Base-by-base conservation (phyloP, 2,797 vertebrate species). In the Ctenochaetus hawaiiensis region DNA sequence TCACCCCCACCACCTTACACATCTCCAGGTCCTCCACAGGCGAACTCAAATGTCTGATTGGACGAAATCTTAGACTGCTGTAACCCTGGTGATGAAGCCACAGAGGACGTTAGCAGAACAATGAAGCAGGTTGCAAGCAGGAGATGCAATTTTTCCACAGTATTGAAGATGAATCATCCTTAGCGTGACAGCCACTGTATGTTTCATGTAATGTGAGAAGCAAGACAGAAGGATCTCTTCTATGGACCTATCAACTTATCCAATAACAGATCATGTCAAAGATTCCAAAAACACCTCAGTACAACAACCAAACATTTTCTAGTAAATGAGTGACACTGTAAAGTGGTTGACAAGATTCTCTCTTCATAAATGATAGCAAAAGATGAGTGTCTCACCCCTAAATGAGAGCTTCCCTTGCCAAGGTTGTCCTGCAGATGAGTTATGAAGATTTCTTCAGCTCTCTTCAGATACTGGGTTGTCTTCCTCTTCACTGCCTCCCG, bases 401-500 rank as follows among this genome's bases (percentile, higher is more conserved):
- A 93, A 0, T 94, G 85, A 84, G 94, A 80, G 87, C 74, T 92
- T 52, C 94, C 95, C 0, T 89, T 94, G 8, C 95, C 94, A 0
- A 96, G 89, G 13, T 95, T 96, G 89, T 96, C 94, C 90, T 99
- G 97, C 22, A 99, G 94, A 92, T 99, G 97, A 78, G 97, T 98
- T 56, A 95, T 99, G 89, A 99, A 99, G 92, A 99, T 99, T 79
- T 99, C 98, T 76, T 99, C 98, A 0, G 98, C 98, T 26, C 98
- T 95, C 87, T 96, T 96, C 78, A 99, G 93, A 89, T 99, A 99
- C 84, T 99, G 97, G 0, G 97, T 96, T 18, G 98, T 99, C 89
- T 99, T 99, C 81, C 98, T 82, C 90, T 99, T 99, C 66, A 99
- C 98, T 0, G 98, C 98, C 89, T 99, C 98, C 1, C 97, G 89